Evolutionary conservation across 1,140 invertebrate species (phyloP).

Genomic region (Heliconius melpomene): DNA sequence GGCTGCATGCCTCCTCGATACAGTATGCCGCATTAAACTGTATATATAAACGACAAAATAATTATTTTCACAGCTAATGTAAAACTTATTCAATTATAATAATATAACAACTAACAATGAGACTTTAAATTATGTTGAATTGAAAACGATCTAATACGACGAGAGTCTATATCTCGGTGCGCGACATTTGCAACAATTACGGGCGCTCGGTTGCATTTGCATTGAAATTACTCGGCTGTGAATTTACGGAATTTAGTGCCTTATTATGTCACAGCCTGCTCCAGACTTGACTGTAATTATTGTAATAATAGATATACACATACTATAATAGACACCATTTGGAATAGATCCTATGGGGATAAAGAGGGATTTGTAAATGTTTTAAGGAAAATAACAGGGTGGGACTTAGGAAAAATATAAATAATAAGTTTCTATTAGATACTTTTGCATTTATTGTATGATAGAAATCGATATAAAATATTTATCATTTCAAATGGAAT

Average conservation of each 20-base stretch:
- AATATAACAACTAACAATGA: neutral
- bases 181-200: constrained; percentile 12
- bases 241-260: constrained; percentile 24
- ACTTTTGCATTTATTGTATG: too few species aligned
- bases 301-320: neutral
- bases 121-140: neutral
- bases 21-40: neutral
- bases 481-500: too few species aligned
- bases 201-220: constrained; percentile 3
- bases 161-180: neutral
- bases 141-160: neutral
- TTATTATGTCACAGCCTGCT: constrained; percentile 2
- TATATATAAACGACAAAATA: neutral
- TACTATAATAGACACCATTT: neutral
- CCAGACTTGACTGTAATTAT: constrained; percentile 2
- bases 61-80: neutral
- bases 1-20: neutral
- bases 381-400: too few species aligned
- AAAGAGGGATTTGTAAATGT: too few species aligned
- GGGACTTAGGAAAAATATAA: too few species aligned
- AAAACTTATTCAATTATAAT: neutral
- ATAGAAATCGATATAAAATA: too few species aligned
- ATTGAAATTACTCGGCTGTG: constrained; percentile 24
- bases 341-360: too few species aligned
- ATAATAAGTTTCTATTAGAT: too few species aligned